A percentile compares a stretch with the other conserved stretches of the same genome.
These are phyloP conservation scores for Amyelois transitella DNA, from an alignment of 1,140 invertebrate genomes.

Conservation along the genomic window DNA sequence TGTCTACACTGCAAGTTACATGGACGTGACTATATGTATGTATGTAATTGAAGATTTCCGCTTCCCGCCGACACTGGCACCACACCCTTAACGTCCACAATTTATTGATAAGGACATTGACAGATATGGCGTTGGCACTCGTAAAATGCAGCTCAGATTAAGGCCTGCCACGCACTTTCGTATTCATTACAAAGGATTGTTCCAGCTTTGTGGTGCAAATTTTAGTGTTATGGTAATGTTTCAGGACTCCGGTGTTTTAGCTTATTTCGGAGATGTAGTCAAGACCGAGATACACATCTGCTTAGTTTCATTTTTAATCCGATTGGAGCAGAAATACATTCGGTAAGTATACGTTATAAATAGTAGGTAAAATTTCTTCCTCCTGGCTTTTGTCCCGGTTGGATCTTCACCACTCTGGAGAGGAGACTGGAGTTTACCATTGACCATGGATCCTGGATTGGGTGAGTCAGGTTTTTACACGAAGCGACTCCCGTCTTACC, in stretches of 20 bases:
- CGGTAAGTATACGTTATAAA: too few relatives aligned
- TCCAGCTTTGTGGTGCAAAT: constrained; percentile 24
- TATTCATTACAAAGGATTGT: background rate
- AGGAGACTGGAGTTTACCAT: too few relatives aligned
- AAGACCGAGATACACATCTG: background rate
- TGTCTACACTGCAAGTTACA: too few relatives aligned
- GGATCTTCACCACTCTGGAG: too few relatives aligned
- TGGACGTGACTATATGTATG: too few relatives aligned
- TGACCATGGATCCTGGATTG: too few relatives aligned
- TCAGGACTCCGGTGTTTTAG: background rate
- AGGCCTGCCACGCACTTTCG: constrained; percentile 54
- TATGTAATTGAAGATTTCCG: background rate
- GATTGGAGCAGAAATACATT: too few relatives aligned
- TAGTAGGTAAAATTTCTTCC: too few relatives aligned
- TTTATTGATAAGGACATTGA: constrained; percentile 74
- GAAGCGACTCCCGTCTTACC: too few relatives aligned
- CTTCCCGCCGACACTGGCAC: background rate
- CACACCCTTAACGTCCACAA: constrained; percentile 53
- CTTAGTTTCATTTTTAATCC: background rate
- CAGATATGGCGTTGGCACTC: constrained; percentile 66
- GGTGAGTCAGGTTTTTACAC: too few relatives aligned
- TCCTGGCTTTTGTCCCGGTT: too few relatives aligned
- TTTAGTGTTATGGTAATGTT: constrained; percentile 3
- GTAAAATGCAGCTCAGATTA: constrained; percentile 71
- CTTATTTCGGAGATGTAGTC: background rate